Evolutionary conservation across 1,140 invertebrate species (phyloP).

Genomic region (Chymomyza costata): DNA sequence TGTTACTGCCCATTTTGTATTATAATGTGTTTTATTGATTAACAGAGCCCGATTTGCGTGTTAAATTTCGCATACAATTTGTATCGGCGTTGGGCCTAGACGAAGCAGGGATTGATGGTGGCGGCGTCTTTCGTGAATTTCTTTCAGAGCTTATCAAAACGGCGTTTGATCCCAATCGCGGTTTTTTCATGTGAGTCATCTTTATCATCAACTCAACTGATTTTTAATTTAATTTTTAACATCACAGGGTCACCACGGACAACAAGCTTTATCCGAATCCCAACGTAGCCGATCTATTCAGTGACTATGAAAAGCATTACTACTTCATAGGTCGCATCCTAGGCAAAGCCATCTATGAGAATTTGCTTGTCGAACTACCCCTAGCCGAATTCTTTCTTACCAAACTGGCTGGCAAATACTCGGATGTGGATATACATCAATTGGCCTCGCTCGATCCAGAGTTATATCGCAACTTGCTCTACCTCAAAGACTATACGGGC

Average conservation of each 20-base stretch:
- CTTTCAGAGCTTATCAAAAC: slow-evolving; percentile 93
- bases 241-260: slow-evolving; percentile 86
- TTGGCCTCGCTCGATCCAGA: slow-evolving; percentile 94
- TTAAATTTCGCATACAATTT: slow-evolving; percentile 91
- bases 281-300: slow-evolving; percentile 87
- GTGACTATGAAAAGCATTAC: slow-evolving; percentile 93
- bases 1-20: background rate
- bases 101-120: slow-evolving; percentile 97
- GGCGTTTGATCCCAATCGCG: slow-evolving; percentile 97
- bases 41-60: slow-evolving; percentile 89
- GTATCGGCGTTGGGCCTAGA: slow-evolving; percentile 92
- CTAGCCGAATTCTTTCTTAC: slow-evolving; percentile 95
- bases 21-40: slow-evolving; percentile 4
- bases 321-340: slow-evolving; percentile 96
- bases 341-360: slow-evolving; percentile 97
- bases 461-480: slow-evolving; percentile 92
- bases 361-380: slow-evolving; percentile 94
- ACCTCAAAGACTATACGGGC: slow-evolving; percentile 87
- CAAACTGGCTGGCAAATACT: slow-evolving; percentile 86
- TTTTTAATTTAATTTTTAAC: background rate
- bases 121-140: slow-evolving; percentile 94
- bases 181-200: slow-evolving; percentile 83
- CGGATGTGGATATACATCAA: slow-evolving; percentile 94
- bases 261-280: slow-evolving; percentile 97
- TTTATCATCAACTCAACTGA: background rate